Conservation (phyloP, 2,113 vertebrate genomes). For the Oophaga pumilio region DNA sequence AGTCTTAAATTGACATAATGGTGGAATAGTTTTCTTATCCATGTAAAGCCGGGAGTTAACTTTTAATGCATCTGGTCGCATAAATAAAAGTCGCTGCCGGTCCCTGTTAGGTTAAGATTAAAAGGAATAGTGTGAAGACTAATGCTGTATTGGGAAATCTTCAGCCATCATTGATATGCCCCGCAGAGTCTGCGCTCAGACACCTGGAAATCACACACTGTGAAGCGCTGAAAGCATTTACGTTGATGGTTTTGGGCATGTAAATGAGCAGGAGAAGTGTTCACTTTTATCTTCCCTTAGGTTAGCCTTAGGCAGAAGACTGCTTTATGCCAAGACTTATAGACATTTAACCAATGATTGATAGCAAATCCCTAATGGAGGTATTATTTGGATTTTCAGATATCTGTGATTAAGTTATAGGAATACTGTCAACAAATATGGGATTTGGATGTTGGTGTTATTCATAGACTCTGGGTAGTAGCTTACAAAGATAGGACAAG, state of each 20-base stretch:
- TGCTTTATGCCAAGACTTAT: conserved; percentile 22
- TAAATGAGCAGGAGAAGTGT: conserved; percentile 35
- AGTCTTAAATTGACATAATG: neutral
- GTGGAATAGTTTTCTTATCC: neutral
- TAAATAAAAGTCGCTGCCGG: neutral
- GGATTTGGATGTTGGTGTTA: too few relatives aligned
- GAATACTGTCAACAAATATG: neutral
- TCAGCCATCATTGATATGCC: conserved; percentile 32
- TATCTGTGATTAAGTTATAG: neutral
- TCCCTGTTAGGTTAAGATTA: neutral
- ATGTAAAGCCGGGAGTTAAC: neutral
- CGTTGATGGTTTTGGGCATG: conserved; percentile 37
- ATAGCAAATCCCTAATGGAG: neutral
- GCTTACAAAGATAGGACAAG: too few relatives aligned
- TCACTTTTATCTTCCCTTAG: conserved; percentile 48
- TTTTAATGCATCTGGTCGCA: neutral
- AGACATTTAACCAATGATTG: conserved; percentile 29
- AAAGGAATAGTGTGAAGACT: neutral
- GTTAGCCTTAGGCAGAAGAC: conserved; percentile 42
- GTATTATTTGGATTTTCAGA: neutral
- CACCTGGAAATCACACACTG: conserved; percentile 45
- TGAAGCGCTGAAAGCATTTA: conserved; percentile 7
- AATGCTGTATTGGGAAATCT: neutral
- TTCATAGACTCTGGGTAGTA: too few relatives aligned
- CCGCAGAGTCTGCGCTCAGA: conserved; percentile 12